A percentile compares a stretch with the other conserved stretches of the same genome.
These are phyloP conservation scores for Parnassius apollo DNA, from an alignment of 2,888 invertebrate species.

Conservation along the genomic window DNA sequence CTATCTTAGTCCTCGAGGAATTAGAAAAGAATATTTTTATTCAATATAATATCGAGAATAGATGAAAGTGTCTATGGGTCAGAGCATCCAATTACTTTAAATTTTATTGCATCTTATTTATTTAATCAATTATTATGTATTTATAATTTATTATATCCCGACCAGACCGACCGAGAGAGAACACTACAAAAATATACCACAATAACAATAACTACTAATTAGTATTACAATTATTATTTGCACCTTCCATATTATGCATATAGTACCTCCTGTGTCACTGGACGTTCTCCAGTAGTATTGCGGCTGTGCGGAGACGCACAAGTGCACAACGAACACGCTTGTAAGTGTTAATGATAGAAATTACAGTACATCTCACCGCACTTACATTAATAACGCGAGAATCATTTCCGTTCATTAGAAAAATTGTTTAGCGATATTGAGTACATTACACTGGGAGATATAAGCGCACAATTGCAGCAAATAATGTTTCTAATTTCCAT, in stretches of 20 bases:
- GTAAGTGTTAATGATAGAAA: slow-evolving; percentile 10
- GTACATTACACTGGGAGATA: neutral
- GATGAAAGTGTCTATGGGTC: no score
- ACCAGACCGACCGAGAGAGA: neutral
- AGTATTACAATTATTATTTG: neutral
- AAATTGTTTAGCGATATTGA: neutral
- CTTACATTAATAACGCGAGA: slow-evolving; percentile 2
- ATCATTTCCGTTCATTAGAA: slow-evolving; percentile 16
- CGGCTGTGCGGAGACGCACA: slow-evolving; percentile 1
- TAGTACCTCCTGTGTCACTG: neutral
- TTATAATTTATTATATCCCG: no score
- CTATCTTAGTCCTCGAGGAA: no score
- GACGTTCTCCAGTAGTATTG: neutral
- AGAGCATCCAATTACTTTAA: no score
- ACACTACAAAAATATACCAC: neutral
- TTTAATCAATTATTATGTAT: no score
- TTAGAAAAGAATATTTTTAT: no score
- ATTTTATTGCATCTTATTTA: no score
- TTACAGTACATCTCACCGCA: slow-evolving; percentile 8
- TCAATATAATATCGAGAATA: no score
- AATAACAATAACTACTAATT: neutral
- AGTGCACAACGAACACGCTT: neutral
- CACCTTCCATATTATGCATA: neutral
- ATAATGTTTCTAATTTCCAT: neutral
- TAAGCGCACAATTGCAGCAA: neutral